A percentile compares a stretch with the other conserved stretches of the same genome.
Evolutionary conservation across 2,888 invertebrate species (phyloP).

Genomic region (Acanthococcus lagerstroemiae): DNA sequence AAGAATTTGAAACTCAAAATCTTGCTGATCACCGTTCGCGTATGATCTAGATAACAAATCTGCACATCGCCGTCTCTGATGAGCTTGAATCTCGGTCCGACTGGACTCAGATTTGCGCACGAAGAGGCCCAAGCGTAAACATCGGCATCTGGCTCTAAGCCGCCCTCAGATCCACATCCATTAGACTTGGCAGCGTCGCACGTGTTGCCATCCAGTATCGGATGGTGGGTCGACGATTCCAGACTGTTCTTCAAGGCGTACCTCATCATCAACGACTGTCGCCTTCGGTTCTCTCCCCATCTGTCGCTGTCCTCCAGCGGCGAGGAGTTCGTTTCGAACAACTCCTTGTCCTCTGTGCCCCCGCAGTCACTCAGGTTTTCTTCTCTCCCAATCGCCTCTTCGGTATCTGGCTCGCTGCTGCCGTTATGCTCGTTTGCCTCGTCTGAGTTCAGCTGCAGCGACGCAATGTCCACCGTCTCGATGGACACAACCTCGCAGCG

Average conservation of each 20-base stretch:
- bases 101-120: slow-evolving; percentile 17
- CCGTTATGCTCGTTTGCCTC: not conserved
- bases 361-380: not conserved
- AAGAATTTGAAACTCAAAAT: slow-evolving; percentile 66
- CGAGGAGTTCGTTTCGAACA: not conserved
- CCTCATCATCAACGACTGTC: slow-evolving; percentile 25
- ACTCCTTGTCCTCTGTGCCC: not conserved
- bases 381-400: not conserved
- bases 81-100: slow-evolving; percentile 39
- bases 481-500: slow-evolving; percentile 11
- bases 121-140: slow-evolving; percentile 18
- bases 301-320: not conserved
- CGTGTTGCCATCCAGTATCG: slow-evolving; percentile 11
- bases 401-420: not conserved
- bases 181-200: not conserved
- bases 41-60: slow-evolving; percentile 66
- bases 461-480: slow-evolving; percentile 19
- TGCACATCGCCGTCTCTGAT: slow-evolving; percentile 61
- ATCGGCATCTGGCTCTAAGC: slow-evolving; percentile 3
- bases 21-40: slow-evolving; percentile 66
- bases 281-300: slow-evolving; percentile 20
- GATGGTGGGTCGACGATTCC: not conserved
- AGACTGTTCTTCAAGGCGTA: slow-evolving; percentile 18
- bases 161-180: not conserved
- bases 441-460: not conserved